Conservation (phyloP, 2,797 vertebrate species). For the Cyprinodon diabolis region DNA sequence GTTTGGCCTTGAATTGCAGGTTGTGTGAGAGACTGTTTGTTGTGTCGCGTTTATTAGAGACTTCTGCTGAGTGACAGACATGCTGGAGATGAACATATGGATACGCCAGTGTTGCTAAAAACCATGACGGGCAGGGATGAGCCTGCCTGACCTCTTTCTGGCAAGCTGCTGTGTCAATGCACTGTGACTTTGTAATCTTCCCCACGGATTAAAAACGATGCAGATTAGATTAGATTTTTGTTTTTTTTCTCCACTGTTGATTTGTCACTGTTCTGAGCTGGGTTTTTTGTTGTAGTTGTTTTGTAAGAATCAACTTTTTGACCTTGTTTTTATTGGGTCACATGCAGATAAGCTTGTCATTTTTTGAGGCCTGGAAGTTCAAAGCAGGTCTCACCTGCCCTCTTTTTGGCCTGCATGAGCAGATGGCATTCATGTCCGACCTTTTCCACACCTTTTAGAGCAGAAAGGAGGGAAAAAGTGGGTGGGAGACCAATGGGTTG, state of each 20-base stretch:
- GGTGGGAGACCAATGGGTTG: constrained; percentile 18
- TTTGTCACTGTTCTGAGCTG: constrained; percentile 31
- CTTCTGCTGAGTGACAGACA: constrained; percentile 47
- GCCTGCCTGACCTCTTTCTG: constrained; percentile 67
- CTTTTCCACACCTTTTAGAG: constrained; percentile 67
- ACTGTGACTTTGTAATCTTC: constrained; percentile 68
- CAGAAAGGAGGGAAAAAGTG: constrained; percentile 29
- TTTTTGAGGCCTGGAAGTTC: constrained; percentile 20
- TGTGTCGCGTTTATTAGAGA: constrained; percentile 31
- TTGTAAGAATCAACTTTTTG: constrained; percentile 32
- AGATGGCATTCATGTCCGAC: constrained; percentile 62
- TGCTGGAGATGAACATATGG: constrained; percentile 68
- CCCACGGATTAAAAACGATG: constrained; percentile 73
- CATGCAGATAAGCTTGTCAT: neutral
- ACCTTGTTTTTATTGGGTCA: constrained; percentile 51
- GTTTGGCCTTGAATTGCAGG: constrained; percentile 10
- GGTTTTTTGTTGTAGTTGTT: constrained; percentile 13
- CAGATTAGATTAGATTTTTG: constrained; percentile 56
- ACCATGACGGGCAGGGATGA: constrained; percentile 68
- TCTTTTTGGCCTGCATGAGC: constrained; percentile 48
- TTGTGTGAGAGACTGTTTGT: neutral
- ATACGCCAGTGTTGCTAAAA: constrained; percentile 69
- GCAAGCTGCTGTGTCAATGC: constrained; percentile 70
- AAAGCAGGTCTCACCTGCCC: constrained; percentile 64
- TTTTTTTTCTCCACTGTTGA: constrained; percentile 24